phyloP scores from a whole-genome alignment of 2,113 vertebrate genomes.

The Megalops atlanticus region DNA sequence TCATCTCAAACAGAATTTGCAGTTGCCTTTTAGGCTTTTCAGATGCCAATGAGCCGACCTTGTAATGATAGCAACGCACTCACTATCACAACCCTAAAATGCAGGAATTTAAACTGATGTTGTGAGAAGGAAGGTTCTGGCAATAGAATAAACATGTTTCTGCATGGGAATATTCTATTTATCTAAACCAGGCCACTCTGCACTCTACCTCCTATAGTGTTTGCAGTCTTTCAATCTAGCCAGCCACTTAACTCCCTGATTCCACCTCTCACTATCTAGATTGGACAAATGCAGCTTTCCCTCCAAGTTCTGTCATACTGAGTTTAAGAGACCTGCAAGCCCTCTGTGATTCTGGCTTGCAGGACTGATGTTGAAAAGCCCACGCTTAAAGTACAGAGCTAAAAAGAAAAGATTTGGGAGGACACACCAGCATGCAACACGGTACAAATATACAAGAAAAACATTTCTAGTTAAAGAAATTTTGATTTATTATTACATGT shows the following conservation, averaged over 20 bases:
- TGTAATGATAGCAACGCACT: neutral
- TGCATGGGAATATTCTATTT: neutral
- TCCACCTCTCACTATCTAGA: neutral
- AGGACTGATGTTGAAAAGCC: neutral
- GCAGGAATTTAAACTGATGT: neutral
- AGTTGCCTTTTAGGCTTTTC: too few relatives aligned
- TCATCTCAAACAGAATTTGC: too few relatives aligned
- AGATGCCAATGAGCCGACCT: neutral
- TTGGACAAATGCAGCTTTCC: neutral
- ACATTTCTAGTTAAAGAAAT: too few relatives aligned
- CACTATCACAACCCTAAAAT: neutral
- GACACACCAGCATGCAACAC: neutral
- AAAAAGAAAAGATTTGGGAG: neutral
- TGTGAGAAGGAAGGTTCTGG: neutral
- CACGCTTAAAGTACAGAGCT: neutral
- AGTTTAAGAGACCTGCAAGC: neutral
- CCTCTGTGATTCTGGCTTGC: too few relatives aligned
- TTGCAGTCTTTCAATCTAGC: neutral
- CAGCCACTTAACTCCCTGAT: neutral
- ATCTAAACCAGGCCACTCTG: neutral
- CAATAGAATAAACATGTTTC: neutral
- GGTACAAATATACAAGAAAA: too few relatives aligned
- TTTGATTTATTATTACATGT: too few relatives aligned
- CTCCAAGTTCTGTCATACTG: neutral
- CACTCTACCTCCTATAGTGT: neutral